Conservation (phyloP, 2,113 vertebrate species). For the Cephalopterus ornatus region DNA sequence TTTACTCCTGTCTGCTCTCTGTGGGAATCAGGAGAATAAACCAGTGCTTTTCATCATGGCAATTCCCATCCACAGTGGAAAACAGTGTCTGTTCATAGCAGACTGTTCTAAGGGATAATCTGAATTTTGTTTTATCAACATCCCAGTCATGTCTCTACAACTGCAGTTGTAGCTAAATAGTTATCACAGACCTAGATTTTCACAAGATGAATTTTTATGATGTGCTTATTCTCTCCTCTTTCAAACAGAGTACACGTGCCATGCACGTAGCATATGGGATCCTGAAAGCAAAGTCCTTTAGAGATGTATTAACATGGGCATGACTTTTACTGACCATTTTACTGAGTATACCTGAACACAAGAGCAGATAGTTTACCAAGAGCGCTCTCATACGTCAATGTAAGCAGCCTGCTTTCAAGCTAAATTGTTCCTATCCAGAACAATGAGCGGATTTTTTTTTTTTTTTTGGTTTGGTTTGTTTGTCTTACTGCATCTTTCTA, state of each 20-base stretch:
- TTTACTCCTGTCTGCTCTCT: slow-evolving; percentile 12
- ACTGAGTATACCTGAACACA: neutral
- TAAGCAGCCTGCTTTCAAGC: neutral
- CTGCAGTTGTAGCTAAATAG: neutral
- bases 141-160: rapidly evolving
- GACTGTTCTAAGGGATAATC: neutral
- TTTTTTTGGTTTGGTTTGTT: neutral
- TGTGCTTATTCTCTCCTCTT: neutral
- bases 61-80: neutral
- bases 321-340: neutral
- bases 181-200: neutral
- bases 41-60: neutral
- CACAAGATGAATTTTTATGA: neutral
- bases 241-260: neutral
- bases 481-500: neutral
- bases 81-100: neutral
- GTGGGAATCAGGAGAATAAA: neutral
- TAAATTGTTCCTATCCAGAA: neutral
- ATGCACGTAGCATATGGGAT: neutral
- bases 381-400: rapidly evolving
- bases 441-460: neutral
- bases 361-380: neutral
- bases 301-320: neutral
- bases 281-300: neutral
- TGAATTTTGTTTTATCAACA: neutral